A percentile compares a stretch with the other conserved stretches of the same genome.
These are phyloP conservation scores for Gibbula magus DNA, from an alignment of 2,888 invertebrate genomes.

Conservation along the genomic window DNA sequence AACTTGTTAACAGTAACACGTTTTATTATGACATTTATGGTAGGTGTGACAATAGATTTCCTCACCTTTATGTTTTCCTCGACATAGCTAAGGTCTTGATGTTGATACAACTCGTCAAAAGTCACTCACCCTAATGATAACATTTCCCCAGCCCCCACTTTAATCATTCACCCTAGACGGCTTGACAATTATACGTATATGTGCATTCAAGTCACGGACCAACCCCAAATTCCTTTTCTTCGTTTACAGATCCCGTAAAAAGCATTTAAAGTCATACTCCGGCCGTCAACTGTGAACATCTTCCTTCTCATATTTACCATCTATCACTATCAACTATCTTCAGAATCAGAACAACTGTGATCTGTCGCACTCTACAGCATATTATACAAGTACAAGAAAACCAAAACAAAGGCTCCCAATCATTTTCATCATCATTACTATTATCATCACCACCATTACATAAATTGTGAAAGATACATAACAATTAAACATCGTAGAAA, in stretches of 20 bases:
- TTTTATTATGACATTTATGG: constrained; percentile 17
- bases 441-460: too few relatives aligned
- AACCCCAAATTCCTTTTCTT: background rate
- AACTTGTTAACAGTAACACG: constrained; percentile 6
- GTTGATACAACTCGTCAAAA: constrained; percentile 6
- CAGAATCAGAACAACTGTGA: too few relatives aligned
- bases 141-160: background rate
- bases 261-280: background rate
- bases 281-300: too few relatives aligned
- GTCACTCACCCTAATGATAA: constrained; percentile 21
- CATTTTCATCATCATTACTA: too few relatives aligned
- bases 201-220: constrained; percentile 5
- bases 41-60: background rate
- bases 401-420: too few relatives aligned
- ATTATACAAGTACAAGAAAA: too few relatives aligned
- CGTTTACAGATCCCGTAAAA: background rate
- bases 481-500: too few relatives aligned
- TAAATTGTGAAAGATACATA: too few relatives aligned
- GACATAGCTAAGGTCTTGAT: background rate
- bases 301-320: too few relatives aligned
- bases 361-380: too few relatives aligned
- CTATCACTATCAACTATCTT: too few relatives aligned
- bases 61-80: background rate
- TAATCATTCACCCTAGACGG: background rate
- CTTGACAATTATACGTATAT: background rate